A percentile compares a stretch with the other conserved stretches of the same genome.
Evolutionary conservation across 2,888 invertebrate genomes (phyloP).

Genomic region (Eristalinus aeneus): DNA sequence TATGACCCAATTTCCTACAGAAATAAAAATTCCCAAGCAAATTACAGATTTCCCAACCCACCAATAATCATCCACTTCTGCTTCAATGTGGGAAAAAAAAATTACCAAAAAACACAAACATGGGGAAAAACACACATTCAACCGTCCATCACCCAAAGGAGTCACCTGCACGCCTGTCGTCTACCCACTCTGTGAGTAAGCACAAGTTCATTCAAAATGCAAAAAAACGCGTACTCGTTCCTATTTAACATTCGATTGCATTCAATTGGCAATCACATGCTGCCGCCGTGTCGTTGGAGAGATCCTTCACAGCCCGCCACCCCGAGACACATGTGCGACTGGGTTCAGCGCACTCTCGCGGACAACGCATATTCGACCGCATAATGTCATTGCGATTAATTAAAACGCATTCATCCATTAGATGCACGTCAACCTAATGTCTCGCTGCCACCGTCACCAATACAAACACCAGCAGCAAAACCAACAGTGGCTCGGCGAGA

Average conservation of each 20-base stretch:
- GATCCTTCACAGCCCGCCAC: conserved; percentile 49
- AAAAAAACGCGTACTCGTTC: background rate
- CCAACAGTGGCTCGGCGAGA: conserved; percentile 17
- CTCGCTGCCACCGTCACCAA: conserved; percentile 54
- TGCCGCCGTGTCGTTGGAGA: conserved; percentile 22
- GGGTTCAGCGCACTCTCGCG: conserved; percentile 70
- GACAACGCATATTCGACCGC: conserved; percentile 69
- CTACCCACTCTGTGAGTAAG: background rate
- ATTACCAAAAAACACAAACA: background rate
- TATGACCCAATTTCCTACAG: too few relatives aligned
- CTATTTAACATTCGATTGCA: conserved; percentile 18
- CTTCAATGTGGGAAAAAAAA: background rate
- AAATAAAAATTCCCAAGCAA: too few relatives aligned
- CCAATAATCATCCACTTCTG: background rate
- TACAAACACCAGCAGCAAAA: conserved; percentile 10
- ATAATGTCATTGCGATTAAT: conserved; percentile 71
- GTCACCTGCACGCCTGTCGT: background rate
- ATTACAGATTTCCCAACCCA: too few relatives aligned
- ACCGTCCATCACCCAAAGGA: background rate
- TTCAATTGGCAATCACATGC: conserved; percentile 31
- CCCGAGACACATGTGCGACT: background rate
- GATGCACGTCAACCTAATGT: conserved; percentile 51
- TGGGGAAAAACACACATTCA: background rate
- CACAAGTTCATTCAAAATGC: background rate
- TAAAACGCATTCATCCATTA: conserved; percentile 68